Conservation (phyloP, 2,797 vertebrate genomes). For the Pteronotus mesoamericanus region DNA sequence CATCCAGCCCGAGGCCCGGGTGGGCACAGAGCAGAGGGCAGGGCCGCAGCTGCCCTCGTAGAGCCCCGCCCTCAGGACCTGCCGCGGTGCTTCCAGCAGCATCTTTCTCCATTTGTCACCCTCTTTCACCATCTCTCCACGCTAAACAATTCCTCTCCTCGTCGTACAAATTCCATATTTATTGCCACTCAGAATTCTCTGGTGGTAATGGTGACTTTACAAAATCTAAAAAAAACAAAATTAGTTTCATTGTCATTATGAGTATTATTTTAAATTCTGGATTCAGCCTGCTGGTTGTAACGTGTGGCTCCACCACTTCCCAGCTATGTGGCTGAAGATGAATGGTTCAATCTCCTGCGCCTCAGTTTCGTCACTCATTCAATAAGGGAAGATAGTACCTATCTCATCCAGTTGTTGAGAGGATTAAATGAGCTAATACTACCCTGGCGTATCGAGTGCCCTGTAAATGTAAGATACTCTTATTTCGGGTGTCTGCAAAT, state of each 20-base stretch:
- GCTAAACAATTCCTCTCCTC: neutral
- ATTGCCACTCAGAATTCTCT: neutral
- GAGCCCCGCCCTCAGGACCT: neutral
- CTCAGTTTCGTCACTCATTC: neutral
- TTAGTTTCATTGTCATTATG: neutral
- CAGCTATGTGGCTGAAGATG: neutral
- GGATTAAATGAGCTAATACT: neutral
- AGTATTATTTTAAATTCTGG: neutral
- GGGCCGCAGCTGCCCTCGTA: accelerated
- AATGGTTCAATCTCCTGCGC: neutral
- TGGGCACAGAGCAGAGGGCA: neutral
- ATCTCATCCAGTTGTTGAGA: neutral
- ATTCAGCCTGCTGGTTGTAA: neutral
- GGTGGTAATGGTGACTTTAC: neutral
- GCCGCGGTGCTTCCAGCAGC: neutral
- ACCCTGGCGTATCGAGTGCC: neutral
- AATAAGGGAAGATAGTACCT: neutral
- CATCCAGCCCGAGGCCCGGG: neutral
- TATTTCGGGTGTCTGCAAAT: neutral
- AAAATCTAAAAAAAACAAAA: neutral
- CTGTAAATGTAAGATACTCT: neutral
- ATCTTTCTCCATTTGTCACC: neutral
- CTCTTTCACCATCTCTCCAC: neutral
- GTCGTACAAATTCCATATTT: neutral
- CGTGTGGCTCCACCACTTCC: neutral